Evolutionary conservation across 2,888 invertebrate genomes (phyloP).

Genomic region (Xestoiulus laeticollis): DNA sequence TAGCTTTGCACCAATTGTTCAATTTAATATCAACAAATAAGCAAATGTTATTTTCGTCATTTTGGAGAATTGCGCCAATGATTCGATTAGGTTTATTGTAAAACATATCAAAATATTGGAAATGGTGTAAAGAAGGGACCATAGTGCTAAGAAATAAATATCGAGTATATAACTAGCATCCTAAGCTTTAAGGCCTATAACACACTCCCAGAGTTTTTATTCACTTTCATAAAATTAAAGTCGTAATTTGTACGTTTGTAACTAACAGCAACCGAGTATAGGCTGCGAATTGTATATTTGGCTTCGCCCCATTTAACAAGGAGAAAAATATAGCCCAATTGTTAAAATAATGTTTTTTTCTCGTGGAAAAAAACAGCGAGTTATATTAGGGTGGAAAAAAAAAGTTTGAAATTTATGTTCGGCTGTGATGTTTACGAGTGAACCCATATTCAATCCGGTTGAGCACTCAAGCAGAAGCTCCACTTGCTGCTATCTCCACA

Average conservation of each 20-base stretch:
- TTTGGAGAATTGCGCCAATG: background rate
- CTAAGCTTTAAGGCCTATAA: background rate
- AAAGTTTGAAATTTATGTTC: background rate
- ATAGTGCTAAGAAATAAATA: background rate
- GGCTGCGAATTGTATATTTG: background rate
- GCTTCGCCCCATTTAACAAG: background rate
- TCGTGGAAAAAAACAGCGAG: background rate
- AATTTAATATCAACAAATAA: background rate
- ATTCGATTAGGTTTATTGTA: background rate
- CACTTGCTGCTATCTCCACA: background rate
- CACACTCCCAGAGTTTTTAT: background rate
- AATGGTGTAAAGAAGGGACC: background rate
- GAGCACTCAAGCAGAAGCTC: slow-evolving; percentile 21
- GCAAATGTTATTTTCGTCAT: background rate
- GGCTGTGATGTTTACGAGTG: background rate
- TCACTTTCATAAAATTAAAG: background rate
- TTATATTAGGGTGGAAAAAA: background rate
- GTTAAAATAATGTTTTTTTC: background rate
- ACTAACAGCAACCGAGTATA: background rate
- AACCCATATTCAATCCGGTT: background rate
- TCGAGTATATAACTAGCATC: background rate
- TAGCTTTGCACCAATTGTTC: background rate
- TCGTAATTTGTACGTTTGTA: slow-evolving; percentile 28
- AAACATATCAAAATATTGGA: background rate
- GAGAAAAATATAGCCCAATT: background rate